Evolutionary conservation across 2,888 invertebrate genomes (phyloP).

Genomic region (Diogma glabrata): DNA sequence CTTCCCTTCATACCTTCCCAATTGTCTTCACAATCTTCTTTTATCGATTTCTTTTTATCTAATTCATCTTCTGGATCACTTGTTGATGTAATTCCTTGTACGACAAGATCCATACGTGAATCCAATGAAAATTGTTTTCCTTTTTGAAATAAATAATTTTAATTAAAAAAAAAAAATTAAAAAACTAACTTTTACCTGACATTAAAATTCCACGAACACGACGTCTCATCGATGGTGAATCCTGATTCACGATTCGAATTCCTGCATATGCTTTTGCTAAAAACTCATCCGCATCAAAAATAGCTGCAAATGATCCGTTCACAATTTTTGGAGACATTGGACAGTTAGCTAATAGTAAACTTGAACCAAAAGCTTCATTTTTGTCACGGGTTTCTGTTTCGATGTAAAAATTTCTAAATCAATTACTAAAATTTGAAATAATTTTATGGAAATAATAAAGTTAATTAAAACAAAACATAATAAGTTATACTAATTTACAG

Average conservation of each 20-base stretch:
- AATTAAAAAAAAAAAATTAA: slow-evolving; percentile 1
- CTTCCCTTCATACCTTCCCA: slow-evolving; percentile 39
- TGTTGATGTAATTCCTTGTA: slow-evolving; percentile 53
- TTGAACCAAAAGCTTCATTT: slow-evolving; percentile 85
- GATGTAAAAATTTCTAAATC: not conserved
- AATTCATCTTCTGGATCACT: slow-evolving; percentile 22
- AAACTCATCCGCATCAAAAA: slow-evolving; percentile 55
- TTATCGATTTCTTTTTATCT: slow-evolving; percentile 21
- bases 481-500: too few relatives aligned
- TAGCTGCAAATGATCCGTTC: slow-evolving; percentile 85
- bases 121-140: slow-evolving; percentile 79
- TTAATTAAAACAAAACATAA: too few relatives aligned
- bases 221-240: slow-evolving; percentile 62
- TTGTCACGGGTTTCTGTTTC: slow-evolving; percentile 65
- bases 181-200: slow-evolving; percentile 62
- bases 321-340: slow-evolving; percentile 96
- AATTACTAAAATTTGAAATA: too few relatives aligned
- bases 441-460: too few relatives aligned
- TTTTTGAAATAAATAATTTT: too few relatives aligned
- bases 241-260: slow-evolving; percentile 34
- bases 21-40: slow-evolving; percentile 33
- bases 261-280: slow-evolving; percentile 36
- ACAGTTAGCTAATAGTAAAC: slow-evolving; percentile 83
- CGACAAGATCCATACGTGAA: slow-evolving; percentile 79
- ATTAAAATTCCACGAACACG: slow-evolving; percentile 78